Evolutionary conservation across 2,113 vertebrate genomes (phyloP).

Genomic region (Martes martes): DNA sequence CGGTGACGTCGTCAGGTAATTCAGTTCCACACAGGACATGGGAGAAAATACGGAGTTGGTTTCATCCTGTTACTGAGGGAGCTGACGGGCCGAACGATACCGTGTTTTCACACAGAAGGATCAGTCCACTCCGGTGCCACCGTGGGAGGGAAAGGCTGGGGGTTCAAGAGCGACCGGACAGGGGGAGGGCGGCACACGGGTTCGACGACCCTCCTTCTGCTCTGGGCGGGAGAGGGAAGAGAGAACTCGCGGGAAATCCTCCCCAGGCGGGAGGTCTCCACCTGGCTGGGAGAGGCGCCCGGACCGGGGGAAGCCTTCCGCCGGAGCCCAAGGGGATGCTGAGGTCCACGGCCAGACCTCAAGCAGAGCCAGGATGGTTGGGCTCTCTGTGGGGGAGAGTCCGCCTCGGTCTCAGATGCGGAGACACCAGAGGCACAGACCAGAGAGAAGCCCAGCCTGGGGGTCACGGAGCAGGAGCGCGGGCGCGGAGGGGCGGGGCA

Average conservation of each 20-base stretch:
- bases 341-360: fast-evolving
- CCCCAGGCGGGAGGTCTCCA: not conserved
- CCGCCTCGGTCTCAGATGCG: not conserved
- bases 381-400: fast-evolving
- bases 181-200: not conserved
- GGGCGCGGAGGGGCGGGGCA: fast-evolving
- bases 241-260: not conserved
- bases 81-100: not conserved
- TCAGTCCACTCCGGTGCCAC: not conserved
- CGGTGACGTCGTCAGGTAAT: not conserved
- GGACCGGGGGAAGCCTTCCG: not conserved
- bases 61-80: not conserved
- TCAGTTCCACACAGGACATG: not conserved
- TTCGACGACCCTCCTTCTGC: too few relatives aligned
- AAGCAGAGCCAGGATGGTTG: fast-evolving
- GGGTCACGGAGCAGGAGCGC: fast-evolving
- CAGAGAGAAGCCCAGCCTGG: not conserved
- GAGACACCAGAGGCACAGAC: fast-evolving
- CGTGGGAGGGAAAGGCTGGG: not conserved
- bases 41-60: too few relatives aligned
- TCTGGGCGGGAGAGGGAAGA: fast-evolving
- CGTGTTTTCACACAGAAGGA: not conserved
- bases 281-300: not conserved
- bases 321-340: fast-evolving
- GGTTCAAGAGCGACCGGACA: not conserved